Evolutionary conservation across 2,797 vertebrate genomes (phyloP).

Genomic region (Enteromius fasciolatus): DNA sequence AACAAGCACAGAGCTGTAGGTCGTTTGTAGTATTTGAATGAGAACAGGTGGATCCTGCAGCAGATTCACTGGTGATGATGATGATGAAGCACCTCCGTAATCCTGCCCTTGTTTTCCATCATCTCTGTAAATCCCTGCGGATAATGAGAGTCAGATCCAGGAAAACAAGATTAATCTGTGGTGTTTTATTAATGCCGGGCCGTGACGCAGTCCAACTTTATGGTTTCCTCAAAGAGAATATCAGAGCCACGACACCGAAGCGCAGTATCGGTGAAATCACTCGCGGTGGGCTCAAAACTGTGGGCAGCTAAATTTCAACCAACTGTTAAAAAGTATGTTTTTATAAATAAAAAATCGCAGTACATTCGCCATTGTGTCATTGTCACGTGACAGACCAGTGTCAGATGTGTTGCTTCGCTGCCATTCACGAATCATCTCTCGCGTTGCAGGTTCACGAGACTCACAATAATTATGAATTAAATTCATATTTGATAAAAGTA

Average conservation of each 20-base stretch:
- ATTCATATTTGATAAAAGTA: too few species aligned
- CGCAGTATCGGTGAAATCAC: neutral
- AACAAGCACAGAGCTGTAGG: neutral
- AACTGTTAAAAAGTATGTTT: too few species aligned
- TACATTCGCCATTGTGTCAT: too few species aligned
- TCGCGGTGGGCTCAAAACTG: neutral
- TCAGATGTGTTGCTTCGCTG: too few species aligned
- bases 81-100: neutral
- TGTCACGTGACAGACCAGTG: too few species aligned
- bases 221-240: neutral
- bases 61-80: neutral
- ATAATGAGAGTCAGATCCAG: neutral
- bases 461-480: too few species aligned
- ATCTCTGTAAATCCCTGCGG: conserved; percentile 24
- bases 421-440: too few species aligned
- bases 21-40: neutral
- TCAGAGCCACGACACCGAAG: neutral
- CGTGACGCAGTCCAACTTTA: neutral
- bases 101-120: conserved; percentile 8
- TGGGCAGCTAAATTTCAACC: neutral
- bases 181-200: conserved; percentile 17
- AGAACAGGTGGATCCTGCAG: neutral
- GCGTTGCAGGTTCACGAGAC: too few species aligned
- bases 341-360: too few species aligned
- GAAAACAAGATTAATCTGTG: neutral